Conservation (phyloP, 2,797 vertebrate species). For the Eupleurogrammus muticus region DNA sequence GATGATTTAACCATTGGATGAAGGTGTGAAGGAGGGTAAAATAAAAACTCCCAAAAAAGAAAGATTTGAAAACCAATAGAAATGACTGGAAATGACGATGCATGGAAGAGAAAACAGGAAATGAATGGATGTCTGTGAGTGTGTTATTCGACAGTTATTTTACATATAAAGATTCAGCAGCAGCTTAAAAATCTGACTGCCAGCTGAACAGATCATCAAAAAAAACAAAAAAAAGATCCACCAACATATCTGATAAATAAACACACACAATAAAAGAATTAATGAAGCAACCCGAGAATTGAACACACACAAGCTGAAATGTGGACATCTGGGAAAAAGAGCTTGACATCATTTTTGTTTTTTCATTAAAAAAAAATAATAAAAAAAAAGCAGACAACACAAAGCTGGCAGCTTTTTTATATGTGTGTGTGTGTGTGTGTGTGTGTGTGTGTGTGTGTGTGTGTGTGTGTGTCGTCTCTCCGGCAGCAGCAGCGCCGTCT, state of each 20-base stretch:
- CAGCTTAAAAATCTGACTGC: background rate
- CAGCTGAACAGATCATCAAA: rapidly evolving
- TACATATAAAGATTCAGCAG: background rate
- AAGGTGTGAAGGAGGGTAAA: background rate
- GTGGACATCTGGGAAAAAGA: background rate
- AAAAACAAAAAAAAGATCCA: background rate
- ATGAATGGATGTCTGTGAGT: too few species aligned
- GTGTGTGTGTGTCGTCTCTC: constrained; percentile 33
- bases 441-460: too few species aligned
- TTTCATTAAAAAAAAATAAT: too few species aligned
- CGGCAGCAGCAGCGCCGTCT: constrained; percentile 24
- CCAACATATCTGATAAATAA: background rate
- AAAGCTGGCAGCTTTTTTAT: constrained; percentile 44
- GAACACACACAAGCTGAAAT: background rate
- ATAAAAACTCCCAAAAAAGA: background rate
- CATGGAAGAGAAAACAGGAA: too few species aligned
- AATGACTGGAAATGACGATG: background rate
- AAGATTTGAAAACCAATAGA: background rate
- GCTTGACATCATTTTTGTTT: background rate
- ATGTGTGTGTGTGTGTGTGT: too few species aligned
- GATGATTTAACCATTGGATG: too few species aligned
- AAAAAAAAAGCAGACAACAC: background rate
- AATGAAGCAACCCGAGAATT: background rate
- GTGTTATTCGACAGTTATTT: background rate
- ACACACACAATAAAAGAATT: too few species aligned